Conservation (phyloP, 2,888 invertebrate species). For the Bellardia pandia region DNA sequence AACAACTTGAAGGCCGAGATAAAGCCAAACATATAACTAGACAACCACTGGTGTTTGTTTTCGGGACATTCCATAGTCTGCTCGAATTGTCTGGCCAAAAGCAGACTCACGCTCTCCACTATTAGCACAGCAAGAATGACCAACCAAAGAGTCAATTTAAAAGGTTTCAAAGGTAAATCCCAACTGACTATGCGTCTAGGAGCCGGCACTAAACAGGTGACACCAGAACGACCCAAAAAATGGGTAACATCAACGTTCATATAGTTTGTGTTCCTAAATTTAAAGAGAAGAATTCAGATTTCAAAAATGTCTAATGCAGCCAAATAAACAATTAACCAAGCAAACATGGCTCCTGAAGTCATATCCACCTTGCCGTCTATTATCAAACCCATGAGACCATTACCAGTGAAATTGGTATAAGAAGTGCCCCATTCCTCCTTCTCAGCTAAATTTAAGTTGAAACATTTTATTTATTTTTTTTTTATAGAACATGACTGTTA, state of each 20-base stretch:
- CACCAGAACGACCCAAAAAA: slow-evolving; percentile 86
- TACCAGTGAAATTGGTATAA: slow-evolving; percentile 87
- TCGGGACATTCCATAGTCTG: slow-evolving; percentile 17
- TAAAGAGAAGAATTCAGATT: not conserved
- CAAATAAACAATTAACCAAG: slow-evolving; percentile 72
- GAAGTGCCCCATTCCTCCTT: slow-evolving; percentile 88
- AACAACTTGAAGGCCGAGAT: slow-evolving; percentile 79
- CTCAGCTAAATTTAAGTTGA: slow-evolving; percentile 75
- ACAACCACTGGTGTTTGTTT: slow-evolving; percentile 67
- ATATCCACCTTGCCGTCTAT: slow-evolving; percentile 87
- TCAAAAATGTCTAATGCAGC: too few species aligned
- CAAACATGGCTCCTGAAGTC: slow-evolving; percentile 77
- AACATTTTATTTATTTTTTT: not conserved
- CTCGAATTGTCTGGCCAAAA: slow-evolving; percentile 80
- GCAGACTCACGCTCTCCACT: slow-evolving; percentile 81
- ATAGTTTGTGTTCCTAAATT: slow-evolving; percentile 87
- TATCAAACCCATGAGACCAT: slow-evolving; percentile 87
- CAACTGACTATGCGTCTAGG: slow-evolving; percentile 87
- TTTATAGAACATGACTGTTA: not conserved
- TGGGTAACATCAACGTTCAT: slow-evolving; percentile 86
- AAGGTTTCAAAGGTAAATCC: slow-evolving; percentile 87
- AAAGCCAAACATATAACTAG: slow-evolving; percentile 77
- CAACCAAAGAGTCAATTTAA: slow-evolving; percentile 86
- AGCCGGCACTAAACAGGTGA: slow-evolving; percentile 88
- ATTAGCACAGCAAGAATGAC: slow-evolving; percentile 80